Base-by-base conservation (phyloP, 1,140 invertebrate species). In the Orius insidiosus region DNA sequence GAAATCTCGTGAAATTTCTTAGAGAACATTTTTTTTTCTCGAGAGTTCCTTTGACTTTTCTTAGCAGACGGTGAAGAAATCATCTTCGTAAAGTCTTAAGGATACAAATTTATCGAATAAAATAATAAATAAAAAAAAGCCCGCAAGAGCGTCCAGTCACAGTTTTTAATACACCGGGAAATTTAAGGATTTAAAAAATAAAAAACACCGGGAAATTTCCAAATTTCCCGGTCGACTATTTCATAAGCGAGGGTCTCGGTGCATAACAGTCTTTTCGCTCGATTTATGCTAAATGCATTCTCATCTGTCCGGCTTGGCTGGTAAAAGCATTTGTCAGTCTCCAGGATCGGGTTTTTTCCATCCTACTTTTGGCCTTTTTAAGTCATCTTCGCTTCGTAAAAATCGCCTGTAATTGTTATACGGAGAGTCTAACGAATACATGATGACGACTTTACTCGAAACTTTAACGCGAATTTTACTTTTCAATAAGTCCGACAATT, bases 301-400 rank as follows among this genome's bases (percentile, higher is more conserved):
- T 47, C 45, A 51, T 51, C 49, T 51, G 49, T 49, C 47, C 19
- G 47, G 47, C 32, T 49, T 49, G n/a, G 18, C 36, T 38, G 44
- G 45, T 44, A 51, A 31, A 37, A 56, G 50, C 48, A 47, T 43
- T 44, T 55, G 56, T 58, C 56, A 58, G 56, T 58, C 56, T 47
- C 56, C 56, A 40, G 56, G 56, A 54, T 58, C 56, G 40, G 56
- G 55, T 43, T 58, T 58, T 48, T 51, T 53, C 56, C 56, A 57
- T 55, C 56, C 56, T 39, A 57, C 53, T 52, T 52, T 52, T 9
- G 55, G 52, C 14, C 53, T 48, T 40, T 56, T 56, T 30, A 53
- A 45, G 46, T 56, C 55, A 45, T 53, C 46, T 50, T 54, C 55
- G 52, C 52, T 46, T 35, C 46, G 33, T 16, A 41, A 47, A 43